These are phyloP conservation scores for Gadopsis marmoratus DNA, from an alignment of 2,797 vertebrate species.

Conservation along the genomic window DNA sequence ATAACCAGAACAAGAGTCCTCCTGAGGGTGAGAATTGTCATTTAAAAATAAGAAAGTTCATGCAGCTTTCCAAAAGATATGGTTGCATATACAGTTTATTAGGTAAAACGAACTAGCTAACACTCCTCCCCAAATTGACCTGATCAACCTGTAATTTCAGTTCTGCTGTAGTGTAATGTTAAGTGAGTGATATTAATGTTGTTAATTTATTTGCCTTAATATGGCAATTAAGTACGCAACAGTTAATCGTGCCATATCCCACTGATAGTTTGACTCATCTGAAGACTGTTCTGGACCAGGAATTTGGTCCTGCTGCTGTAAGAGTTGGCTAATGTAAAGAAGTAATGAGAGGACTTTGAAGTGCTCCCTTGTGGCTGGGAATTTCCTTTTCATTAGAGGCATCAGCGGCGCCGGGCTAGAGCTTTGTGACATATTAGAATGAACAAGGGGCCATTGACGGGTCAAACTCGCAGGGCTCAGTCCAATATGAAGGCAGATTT, in stretches of 20 bases:
- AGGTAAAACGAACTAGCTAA: background rate
- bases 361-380: conserved; percentile 72
- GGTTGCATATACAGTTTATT: background rate
- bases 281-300: conserved; percentile 43
- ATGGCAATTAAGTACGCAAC: conserved; percentile 58
- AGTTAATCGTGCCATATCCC: conserved; percentile 51
- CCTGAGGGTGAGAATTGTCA: conserved; percentile 90
- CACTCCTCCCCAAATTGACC: too few relatives aligned
- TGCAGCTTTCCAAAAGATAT: background rate
- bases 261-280: conserved; percentile 38
- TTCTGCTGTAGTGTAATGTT: too few relatives aligned
- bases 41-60: background rate
- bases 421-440: conserved; percentile 84
- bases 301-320: conserved; percentile 64
- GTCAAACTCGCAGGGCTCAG: conserved; percentile 73
- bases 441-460: conserved; percentile 82
- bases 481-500: conserved; percentile 61
- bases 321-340: conserved; percentile 74
- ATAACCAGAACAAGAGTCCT: conserved; percentile 98
- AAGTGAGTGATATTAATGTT: background rate
- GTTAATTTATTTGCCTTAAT: conserved; percentile 73
- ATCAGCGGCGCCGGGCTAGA: conserved; percentile 79
- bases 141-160: too few relatives aligned
- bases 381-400: conserved; percentile 84
- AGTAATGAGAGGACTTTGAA: conserved; percentile 80